phyloP scores from a whole-genome alignment of 64 coral and sea anemone genomes.

The Hydrozoanthus tunicans region DNA sequence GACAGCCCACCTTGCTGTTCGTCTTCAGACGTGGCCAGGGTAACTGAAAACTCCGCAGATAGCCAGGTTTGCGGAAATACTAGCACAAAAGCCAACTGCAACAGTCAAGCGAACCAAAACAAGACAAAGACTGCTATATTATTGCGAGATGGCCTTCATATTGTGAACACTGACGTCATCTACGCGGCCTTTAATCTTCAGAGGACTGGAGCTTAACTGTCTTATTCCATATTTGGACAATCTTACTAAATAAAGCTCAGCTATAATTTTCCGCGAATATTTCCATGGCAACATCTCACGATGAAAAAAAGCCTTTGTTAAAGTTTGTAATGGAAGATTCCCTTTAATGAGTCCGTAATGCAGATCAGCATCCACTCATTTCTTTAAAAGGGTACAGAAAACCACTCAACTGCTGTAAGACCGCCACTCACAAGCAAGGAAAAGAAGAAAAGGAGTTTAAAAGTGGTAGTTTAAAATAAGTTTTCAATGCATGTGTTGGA shows the following conservation, averaged over 20 bases:
- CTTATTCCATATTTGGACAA: conserved; percentile 65
- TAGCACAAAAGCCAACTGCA: conserved; percentile 64
- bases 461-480: no score
- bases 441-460: no score
- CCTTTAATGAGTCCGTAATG: no score
- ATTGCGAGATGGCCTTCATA: conserved; percentile 76
- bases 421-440: no score
- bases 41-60: conserved; percentile 93
- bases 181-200: conserved; percentile 44
- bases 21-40: conserved; percentile 99
- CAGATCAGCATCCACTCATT: no score
- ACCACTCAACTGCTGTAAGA: not conserved
- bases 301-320: not conserved
- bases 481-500: no score
- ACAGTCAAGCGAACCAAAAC: conserved; percentile 76
- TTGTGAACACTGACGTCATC: conserved; percentile 97
- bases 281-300: conserved; percentile 34
- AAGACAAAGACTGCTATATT: conserved; percentile 79
- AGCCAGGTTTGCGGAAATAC: conserved; percentile 97
- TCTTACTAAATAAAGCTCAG: not conserved
- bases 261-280: not conserved
- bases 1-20: conserved; percentile 99
- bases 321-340: not conserved
- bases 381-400: no score
- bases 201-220: conserved; percentile 63